A percentile compares a stretch with the other conserved stretches of the same genome.
Evolutionary conservation across 2,113 vertebrate genomes (phyloP).

Genomic region (Ondatra zibethicus): DNA sequence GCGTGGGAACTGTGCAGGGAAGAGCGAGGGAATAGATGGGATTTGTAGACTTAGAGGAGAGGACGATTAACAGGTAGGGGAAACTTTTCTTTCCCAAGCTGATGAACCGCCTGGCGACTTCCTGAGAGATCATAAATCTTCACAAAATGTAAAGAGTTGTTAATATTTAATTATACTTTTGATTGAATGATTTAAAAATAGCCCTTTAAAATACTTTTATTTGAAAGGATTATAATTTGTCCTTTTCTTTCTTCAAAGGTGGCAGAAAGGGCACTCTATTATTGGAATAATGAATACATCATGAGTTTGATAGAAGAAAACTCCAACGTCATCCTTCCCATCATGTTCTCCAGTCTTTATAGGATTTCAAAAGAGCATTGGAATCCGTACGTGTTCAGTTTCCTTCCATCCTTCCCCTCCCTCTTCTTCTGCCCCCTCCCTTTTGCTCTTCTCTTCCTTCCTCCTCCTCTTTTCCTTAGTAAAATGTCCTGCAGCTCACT

Average conservation of each 20-base stretch:
- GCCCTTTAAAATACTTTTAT: conserved; percentile 46
- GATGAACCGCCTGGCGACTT: conserved; percentile 24
- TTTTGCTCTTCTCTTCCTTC: accelerated
- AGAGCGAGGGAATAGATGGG: background rate
- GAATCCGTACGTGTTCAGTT: conserved; percentile 94
- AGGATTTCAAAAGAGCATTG: conserved; percentile 99
- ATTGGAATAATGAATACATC: conserved; percentile 99
- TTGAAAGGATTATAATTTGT: conserved; percentile 47
- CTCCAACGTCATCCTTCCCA: conserved; percentile 99
- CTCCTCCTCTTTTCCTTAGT: background rate
- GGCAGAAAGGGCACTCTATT: conserved; percentile 98
- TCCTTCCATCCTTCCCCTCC: too few relatives aligned
- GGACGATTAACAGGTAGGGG: background rate
- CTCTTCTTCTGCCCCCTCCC: too few relatives aligned
- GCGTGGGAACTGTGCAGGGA: too few relatives aligned
- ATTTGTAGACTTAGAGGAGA: background rate
- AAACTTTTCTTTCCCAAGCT: background rate
- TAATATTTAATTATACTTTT: conserved; percentile 62
- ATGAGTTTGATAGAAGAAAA: conserved; percentile 99
- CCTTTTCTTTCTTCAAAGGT: conserved; percentile 87
- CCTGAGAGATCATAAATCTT: conserved; percentile 26
- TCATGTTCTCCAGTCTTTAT: conserved; percentile 99
- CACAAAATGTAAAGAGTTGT: conserved; percentile 44
- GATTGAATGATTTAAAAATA: conserved; percentile 48
- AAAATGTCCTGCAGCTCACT: background rate